Evolutionary conservation across 2,888 invertebrate genomes (phyloP), one percentile per base, ranked within the genome.

Genomic region (Macrosoma leucophasiata): DNA sequence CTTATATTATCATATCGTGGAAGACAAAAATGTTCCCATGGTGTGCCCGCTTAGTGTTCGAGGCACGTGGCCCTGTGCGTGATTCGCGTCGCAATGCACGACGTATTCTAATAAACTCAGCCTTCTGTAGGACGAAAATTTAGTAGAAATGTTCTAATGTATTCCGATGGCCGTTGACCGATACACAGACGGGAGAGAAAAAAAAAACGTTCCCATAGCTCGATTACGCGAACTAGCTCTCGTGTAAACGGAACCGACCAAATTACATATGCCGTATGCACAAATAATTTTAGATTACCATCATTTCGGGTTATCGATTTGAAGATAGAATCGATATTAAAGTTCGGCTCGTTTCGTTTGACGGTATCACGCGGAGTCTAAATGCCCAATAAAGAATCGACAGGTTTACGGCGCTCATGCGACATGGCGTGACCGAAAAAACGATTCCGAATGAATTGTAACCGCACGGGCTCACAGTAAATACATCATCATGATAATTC

Each of bases 21-120:
- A 84, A 79, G 78, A 84, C 84, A 84, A 82, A 84, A 84, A 82
- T 84, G 84, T 84, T 84, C 84, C 84, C 84, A 84, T 82, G 84
- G 78, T 52, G 71, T 58, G 56, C 60, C 49, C 71, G 62, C 71
- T 84, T 79, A 67, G 75, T 58, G 76, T 81, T 71, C 84, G 37
- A 55, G 46, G 69, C 84, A 84, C 84, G 84, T 62, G 52, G 69
- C 64, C 52, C 29, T 48, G 77, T 69, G 76, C 84, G 84, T 82
- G 81, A 73, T 48, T 47, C 51, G 79, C 72, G 46, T 78, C 61
- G 67, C 76, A 73, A 82, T 81, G 75, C 61, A 52, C 58, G 40
- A 52, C 57, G 64, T 82, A 81, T 82, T 84, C 82, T 82, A 79
- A 81, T 76, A 78, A 82, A 82, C 75, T 70, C 72, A 82, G 78